Evolutionary conservation across 2,113 vertebrate genomes (phyloP).

Genomic region (Colius striatus): DNA sequence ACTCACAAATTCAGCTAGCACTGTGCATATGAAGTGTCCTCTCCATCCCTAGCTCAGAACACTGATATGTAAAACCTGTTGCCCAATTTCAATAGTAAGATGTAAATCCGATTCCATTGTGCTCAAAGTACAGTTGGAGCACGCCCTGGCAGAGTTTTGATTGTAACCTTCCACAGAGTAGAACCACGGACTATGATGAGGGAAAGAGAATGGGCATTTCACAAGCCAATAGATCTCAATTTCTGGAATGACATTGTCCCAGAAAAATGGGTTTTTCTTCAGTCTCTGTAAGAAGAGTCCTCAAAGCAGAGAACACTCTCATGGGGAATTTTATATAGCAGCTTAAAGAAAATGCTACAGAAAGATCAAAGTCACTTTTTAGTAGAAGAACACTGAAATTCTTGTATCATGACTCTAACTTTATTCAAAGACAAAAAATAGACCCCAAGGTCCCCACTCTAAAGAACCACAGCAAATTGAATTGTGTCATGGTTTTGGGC

Average conservation of each 20-base stretch:
- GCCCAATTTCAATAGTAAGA: not conserved
- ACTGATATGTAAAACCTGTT: not conserved
- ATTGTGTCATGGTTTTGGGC: not conserved
- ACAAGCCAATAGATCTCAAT: not conserved
- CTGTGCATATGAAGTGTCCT: not conserved
- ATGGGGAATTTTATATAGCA: not conserved
- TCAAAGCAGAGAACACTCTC: not conserved
- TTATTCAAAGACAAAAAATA: not conserved
- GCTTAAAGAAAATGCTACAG: not conserved
- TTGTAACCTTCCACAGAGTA: not conserved
- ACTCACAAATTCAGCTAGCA: not conserved
- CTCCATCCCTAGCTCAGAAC: not conserved
- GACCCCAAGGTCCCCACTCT: not conserved
- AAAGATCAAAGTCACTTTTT: not conserved
- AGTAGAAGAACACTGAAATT: not conserved
- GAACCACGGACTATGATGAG: not conserved
- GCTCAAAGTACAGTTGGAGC: not conserved
- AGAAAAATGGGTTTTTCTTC: not conserved
- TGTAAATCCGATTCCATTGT: not conserved
- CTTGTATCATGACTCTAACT: not conserved
- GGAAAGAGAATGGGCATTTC: not conserved
- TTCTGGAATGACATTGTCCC: not conserved
- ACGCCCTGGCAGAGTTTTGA: not conserved
- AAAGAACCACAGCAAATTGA: not conserved
- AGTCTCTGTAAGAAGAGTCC: not conserved